Percentiles rank a stretch among this genome's conserved stretches.
These are phyloP conservation scores for Corticium candelabrum DNA, from an alignment of 37 sponge, comb jelly and placozoan species.

Conservation along the genomic window DNA sequence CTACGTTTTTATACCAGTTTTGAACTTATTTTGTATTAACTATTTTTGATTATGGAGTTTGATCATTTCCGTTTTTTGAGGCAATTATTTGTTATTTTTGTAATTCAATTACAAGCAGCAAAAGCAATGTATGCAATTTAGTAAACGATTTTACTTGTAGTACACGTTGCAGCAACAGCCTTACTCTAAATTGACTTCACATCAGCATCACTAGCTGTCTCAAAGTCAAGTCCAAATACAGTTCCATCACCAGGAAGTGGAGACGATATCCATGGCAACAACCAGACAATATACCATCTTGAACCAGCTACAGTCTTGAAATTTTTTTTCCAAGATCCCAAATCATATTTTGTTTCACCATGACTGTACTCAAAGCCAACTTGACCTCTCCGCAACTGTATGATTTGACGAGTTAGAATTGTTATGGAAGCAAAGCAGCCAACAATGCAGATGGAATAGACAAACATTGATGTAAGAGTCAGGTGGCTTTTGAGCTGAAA, in stretches of 20 bases:
- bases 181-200: too few relatives aligned
- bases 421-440: slow-evolving; percentile 16
- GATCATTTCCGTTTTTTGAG: too few relatives aligned
- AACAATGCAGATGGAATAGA: slow-evolving; percentile 35
- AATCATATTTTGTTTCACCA: slow-evolving; percentile 8
- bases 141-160: too few relatives aligned
- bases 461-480: slow-evolving; percentile 19
- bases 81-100: too few relatives aligned
- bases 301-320: slow-evolving; percentile 35
- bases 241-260: slow-evolving; percentile 48
- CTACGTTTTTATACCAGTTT: too few relatives aligned
- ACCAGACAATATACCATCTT: slow-evolving; percentile 57
- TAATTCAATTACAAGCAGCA: too few relatives aligned
- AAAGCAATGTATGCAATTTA: too few relatives aligned
- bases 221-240: not conserved
- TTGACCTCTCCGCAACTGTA: slow-evolving; percentile 38
- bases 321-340: slow-evolving; percentile 16
- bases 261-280: slow-evolving; percentile 63
- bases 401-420: slow-evolving; percentile 29
- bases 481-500: slow-evolving; percentile 36
- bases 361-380: slow-evolving; percentile 42
- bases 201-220: not conserved
- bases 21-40: too few relatives aligned
- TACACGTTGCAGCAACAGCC: too few relatives aligned
- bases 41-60: not conserved